Base-by-base conservation (phyloP, 2,797 vertebrate genomes). In the Ctenopoma multispine region DNA sequence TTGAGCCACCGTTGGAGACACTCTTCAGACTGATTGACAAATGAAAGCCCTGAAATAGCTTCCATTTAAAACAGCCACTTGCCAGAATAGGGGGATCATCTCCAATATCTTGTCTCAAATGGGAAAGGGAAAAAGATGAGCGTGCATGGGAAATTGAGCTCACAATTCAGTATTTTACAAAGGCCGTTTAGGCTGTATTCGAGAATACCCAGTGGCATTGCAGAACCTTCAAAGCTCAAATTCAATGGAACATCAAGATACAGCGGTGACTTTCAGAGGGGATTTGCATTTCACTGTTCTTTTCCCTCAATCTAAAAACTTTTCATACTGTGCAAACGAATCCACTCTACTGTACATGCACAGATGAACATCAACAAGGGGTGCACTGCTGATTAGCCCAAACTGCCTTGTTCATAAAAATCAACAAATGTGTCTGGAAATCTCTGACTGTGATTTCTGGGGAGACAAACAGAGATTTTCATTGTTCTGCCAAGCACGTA, bases 31-130 rank as follows among this genome's bases (percentile, higher is more conserved):
- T 93, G 92, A 90, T 82, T 89, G 89, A 90, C 87, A 90, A 90
- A 93, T 92, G 90, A 94, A 95, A 93, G 89, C 77, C 86, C 82
- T 71, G 83, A 92, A 92, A 93, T 86, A 86, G 91, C 82, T 84
- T 89, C 90, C 83, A 87, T 91, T 93, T 90, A 89, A 88, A 93
- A 91, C 59, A 75, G 79, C 76, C 79, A 78, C 87, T 91, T 83
- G 78, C 67, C 69, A 87, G 85, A 93, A 91, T 88, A 72, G 85
- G 80, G 69, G 85, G 87, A 92, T 92, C 88, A 90, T 92, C 89
- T 91, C 78, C 81, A 90, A 89, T 92, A 94, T 91, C 89, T 87
- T 80, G 83, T 89, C 89, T 89, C 71, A 89, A 84, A 92, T 84
- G 88, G 90, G 80, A 86, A 84, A 79, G 60, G 75, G 77, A 85